phyloP scores from a whole-genome alignment of 2,113 vertebrate genomes.

The Trematocara unimaculatum region DNA sequence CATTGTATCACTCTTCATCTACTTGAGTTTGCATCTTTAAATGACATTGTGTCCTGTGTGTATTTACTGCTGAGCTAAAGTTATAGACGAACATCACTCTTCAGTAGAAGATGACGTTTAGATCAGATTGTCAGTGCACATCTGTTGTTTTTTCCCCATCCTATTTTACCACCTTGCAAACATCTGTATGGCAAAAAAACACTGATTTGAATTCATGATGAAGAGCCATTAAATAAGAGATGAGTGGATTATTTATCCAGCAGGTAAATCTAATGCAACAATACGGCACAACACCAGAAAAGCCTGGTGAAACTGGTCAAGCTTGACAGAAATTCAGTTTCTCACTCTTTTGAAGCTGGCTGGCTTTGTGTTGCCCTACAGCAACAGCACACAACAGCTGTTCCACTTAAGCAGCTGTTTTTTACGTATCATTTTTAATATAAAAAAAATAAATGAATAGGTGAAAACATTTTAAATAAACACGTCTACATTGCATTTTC shows the following conservation, averaged over 20 bases:
- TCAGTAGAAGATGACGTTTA: background rate
- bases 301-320: background rate
- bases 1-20: background rate
- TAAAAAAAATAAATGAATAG: background rate
- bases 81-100: background rate
- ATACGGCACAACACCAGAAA: background rate
- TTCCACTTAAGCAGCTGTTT: background rate
- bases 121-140: background rate
- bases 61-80: background rate
- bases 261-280: background rate
- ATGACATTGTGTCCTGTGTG: background rate
- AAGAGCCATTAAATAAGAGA: background rate
- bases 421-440: accelerated
- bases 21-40: background rate
- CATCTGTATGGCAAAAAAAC: background rate
- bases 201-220: background rate
- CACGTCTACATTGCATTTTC: background rate
- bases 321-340: background rate
- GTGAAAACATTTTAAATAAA: background rate
- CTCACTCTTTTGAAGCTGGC: background rate
- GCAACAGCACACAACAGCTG: background rate
- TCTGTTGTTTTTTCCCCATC: background rate
- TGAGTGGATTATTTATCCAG: background rate
- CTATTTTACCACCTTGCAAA: background rate
- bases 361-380: background rate